phyloP scores from a whole-genome alignment of 2,113 vertebrate genomes.

The Trichomycterus rosablanca region DNA sequence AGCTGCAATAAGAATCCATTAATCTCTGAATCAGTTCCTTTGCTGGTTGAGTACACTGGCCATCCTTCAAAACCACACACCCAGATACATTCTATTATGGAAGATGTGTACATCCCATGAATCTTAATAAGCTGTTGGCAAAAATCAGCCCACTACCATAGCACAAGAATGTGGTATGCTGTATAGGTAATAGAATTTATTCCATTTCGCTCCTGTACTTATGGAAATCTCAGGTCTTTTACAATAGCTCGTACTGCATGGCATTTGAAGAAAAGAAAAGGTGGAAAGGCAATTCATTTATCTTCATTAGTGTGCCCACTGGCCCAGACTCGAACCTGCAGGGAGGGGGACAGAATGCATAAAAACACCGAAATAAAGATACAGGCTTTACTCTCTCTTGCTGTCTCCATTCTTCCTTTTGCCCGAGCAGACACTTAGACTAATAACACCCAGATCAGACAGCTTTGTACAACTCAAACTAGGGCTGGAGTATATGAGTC shows the following conservation, averaged over 20 bases:
- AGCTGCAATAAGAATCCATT: conserved; percentile 44
- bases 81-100: conserved; percentile 2
- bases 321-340: conserved; percentile 51
- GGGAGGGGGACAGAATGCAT: conserved; percentile 49
- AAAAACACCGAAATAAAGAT: conserved; percentile 23
- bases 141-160: conserved; percentile 1
- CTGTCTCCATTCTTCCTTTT: neutral
- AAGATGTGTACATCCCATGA: conserved; percentile 22
- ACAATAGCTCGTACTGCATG: conserved; percentile 29
- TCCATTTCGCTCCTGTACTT: neutral
- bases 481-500: no score
- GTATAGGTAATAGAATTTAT: conserved; percentile 21
- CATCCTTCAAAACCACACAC: conserved; percentile 36
- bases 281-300: conserved; percentile 53
- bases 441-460: conserved; percentile 28
- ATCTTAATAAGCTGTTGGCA: conserved; percentile 9
- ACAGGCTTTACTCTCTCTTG: conserved; percentile 1
- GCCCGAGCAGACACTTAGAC: conserved; percentile 7
- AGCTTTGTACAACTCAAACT: conserved; percentile 4
- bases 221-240: conserved; percentile 18
- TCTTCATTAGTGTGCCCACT: conserved; percentile 57
- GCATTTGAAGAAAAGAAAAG: conserved; percentile 27
- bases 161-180: neutral
- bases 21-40: conserved; percentile 32
- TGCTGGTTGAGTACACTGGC: conserved; percentile 21